Percentiles rank a stretch among this genome's conserved stretches.
phyloP scores from a whole-genome alignment of 2,888 invertebrate genomes.

The Archaeoteleia sp. region DNA sequence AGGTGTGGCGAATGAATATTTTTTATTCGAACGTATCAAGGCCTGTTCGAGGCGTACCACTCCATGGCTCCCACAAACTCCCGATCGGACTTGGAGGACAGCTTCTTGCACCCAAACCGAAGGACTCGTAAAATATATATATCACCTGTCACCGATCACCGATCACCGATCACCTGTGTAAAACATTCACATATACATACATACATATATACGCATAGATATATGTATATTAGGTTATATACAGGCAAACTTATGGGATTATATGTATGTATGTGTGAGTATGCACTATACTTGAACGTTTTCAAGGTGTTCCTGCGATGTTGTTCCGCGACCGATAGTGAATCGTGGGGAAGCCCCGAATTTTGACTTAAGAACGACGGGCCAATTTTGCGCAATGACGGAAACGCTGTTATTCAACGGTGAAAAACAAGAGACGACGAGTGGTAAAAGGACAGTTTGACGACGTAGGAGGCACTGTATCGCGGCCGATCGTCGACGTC shows the following conservation, averaged over 20 bases:
- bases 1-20: too few species aligned
- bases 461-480: conserved; percentile 55
- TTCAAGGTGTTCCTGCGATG: not conserved
- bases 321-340: too few species aligned
- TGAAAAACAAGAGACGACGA: conserved; percentile 14
- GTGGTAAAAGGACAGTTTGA: conserved; percentile 39
- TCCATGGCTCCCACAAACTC: conserved; percentile 26
- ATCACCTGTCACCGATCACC: conserved; percentile 24
- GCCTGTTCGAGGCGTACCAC: conserved; percentile 34
- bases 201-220: too few species aligned
- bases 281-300: too few species aligned
- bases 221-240: not conserved
- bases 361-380: too few species aligned
- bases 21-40: not conserved
- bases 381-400: not conserved
- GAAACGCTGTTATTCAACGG: not conserved
- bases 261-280: not conserved
- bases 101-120: conserved; percentile 2
- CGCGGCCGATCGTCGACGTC: conserved; percentile 60
- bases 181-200: conserved; percentile 17
- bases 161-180: conserved; percentile 33
- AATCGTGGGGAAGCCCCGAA: too few species aligned
- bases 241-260: not conserved
- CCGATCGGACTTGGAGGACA: conserved; percentile 21
- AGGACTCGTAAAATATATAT: conserved; percentile 1